Percentiles rank a stretch among this genome's conserved stretches.
Evolutionary conservation across 2,797 vertebrate species (phyloP).

Genomic region (Linurgus olivaceus): DNA sequence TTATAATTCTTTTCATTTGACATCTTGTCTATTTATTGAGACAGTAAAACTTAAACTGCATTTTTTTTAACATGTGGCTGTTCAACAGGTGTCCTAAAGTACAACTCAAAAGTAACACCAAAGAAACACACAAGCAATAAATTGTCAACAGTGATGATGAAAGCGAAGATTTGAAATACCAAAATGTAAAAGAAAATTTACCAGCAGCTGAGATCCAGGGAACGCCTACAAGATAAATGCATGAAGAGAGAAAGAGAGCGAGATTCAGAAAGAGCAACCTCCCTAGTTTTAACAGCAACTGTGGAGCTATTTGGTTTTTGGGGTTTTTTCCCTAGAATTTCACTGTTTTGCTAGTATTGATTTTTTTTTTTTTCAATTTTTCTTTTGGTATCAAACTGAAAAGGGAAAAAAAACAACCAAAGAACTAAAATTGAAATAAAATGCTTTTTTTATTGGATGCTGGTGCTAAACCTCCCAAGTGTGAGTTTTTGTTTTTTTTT

Average conservation of each 20-base stretch:
- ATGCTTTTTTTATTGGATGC: conserved; percentile 72
- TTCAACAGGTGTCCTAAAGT: conserved; percentile 72
- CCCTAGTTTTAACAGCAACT: conserved; percentile 69
- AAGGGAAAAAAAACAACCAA: conserved; percentile 64
- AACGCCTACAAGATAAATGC: conserved; percentile 49
- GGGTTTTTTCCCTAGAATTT: conserved; percentile 55
- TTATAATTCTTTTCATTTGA: not conserved
- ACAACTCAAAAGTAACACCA: conserved; percentile 70
- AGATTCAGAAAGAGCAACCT: conserved; percentile 46
- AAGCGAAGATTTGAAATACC: conserved; percentile 55
- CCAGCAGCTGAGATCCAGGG: conserved; percentile 58
- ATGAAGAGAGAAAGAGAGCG: conserved; percentile 34
- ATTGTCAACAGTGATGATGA: conserved; percentile 2
- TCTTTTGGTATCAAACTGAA: conserved; percentile 65
- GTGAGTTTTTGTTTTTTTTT: conserved; percentile 53
- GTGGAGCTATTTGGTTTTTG: conserved; percentile 11
- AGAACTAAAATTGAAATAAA: conserved; percentile 72
- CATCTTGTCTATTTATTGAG: not conserved
- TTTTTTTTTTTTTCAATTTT: conserved; percentile 18
- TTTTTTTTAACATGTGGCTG: not conserved
- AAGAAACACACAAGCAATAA: conserved; percentile 79
- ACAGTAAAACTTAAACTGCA: not conserved
- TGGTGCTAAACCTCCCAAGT: conserved; percentile 79
- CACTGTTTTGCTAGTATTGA: conserved; percentile 68
- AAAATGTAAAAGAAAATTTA: conserved; percentile 29